Evolutionary conservation across 2,113 vertebrate species (phyloP).

Genomic region (Catharus bicknelli): DNA sequence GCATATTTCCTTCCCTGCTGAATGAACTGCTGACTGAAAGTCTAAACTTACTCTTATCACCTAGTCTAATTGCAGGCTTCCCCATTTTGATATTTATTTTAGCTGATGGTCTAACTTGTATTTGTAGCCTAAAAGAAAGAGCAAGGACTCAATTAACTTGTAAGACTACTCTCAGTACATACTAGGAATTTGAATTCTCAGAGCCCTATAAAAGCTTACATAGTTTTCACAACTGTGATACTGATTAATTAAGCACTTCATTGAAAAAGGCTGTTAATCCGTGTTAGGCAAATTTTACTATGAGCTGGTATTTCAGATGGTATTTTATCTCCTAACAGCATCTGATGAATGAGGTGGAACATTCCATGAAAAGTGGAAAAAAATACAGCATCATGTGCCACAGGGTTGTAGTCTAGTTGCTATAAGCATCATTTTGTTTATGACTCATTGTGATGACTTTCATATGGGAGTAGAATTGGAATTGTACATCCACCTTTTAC

Average conservation of each 20-base stretch:
- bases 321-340: constrained; percentile 30
- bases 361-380: constrained; percentile 13
- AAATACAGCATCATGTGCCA: neutral
- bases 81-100: neutral
- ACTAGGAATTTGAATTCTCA: neutral
- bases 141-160: neutral
- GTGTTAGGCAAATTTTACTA: constrained; percentile 15
- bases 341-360: constrained; percentile 35
- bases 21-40: neutral
- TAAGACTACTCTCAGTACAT: neutral
- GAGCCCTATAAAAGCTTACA: neutral
- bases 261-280: constrained; percentile 34
- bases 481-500: neutral
- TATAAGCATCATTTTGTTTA: constrained; percentile 40
- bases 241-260: constrained; percentile 30
- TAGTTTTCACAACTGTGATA: neutral
- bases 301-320: constrained; percentile 18
- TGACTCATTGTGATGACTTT: constrained; percentile 51
- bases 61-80: neutral
- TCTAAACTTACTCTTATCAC: neutral
- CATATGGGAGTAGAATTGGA: constrained; percentile 32
- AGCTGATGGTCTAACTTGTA: neutral
- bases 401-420: constrained; percentile 19
- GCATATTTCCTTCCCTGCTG: neutral
- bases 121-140: neutral